A percentile compares a stretch with the other conserved stretches of the same genome.
Conservation (phyloP, 2,113 vertebrate genomes). For the Apeltes quadracus region DNA sequence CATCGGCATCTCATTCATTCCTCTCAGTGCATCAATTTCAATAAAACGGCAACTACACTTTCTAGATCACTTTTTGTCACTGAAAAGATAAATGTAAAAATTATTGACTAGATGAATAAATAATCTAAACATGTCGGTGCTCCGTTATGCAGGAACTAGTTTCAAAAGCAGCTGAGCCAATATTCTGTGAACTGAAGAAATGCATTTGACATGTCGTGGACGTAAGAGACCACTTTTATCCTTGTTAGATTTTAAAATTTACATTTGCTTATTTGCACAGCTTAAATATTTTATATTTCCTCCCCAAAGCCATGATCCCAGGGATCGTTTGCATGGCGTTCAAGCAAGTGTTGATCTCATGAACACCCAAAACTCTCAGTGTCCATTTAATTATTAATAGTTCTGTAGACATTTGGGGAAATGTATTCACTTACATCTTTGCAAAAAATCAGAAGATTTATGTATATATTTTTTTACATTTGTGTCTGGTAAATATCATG, state of each 20-base stretch:
- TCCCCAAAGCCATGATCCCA: background rate
- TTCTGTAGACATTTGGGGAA: background rate
- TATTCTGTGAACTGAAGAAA: conserved; percentile 7
- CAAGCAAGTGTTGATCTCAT: background rate
- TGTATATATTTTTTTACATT: background rate
- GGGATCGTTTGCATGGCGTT: background rate
- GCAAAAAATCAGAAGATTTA: background rate
- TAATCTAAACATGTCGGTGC: background rate
- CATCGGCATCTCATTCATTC: background rate
- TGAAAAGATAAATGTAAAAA: background rate
- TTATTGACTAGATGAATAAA: background rate
- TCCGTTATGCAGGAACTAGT: background rate
- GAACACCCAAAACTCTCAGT: background rate
- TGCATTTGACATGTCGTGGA: conserved; percentile 8
- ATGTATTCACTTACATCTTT: background rate
- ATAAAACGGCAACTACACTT: background rate
- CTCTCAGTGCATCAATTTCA: background rate
- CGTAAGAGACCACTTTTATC: background rate
- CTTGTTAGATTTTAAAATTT: background rate
- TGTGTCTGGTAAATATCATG: background rate
- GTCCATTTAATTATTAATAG: background rate
- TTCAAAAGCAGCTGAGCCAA: background rate
- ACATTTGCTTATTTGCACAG: background rate
- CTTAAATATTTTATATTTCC: conserved; percentile 4
- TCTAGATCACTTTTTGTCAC: background rate